Base-by-base conservation (phyloP, 2,797 vertebrate species). In the Takifugu rubripes region DNA sequence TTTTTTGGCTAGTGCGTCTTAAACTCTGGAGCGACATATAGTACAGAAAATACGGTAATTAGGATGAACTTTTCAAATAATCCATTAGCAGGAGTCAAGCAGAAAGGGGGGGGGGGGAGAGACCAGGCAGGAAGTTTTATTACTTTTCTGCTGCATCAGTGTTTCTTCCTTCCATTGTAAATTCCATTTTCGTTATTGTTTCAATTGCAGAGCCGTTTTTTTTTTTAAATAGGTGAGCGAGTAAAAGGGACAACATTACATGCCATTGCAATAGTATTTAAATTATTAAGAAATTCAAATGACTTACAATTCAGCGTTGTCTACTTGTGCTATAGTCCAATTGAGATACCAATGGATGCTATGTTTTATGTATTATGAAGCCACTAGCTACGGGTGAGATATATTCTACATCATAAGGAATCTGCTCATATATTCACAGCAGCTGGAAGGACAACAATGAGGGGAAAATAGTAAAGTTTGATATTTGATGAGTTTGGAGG, bases 31-130 rank as follows among this genome's bases (percentile, higher is more conserved):
- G 21, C 21, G 21, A 21, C 21, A 21, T 21, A 21, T 21, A 21
- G 21, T 21, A 21, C 21, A 21, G 21, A 21, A 21, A 21, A 21
- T 21, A 21, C 21, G 21, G 21, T 84, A 88, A 88, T 84, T 79
- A 74, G 78, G 68, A 53, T 78, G 79, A 86, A 87, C 73, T 82
- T 84, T 72, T 74, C 52, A 74, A 81, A 85, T 67, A 78, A 79
- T 70, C 64, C 70, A 84, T 81, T 78, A 81, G 74, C 65, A 17
- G 59, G 60, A 58, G 50, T 29, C 56, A 61, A 70, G 81, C 67
- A 77, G 66, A 68, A 75, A 81, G 53, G 56, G 59, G 70, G 64
- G 77, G 79, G 56, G 66, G 75, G 77, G 53, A 78, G 55, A 78
- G 71, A 70, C 48, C 26, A 53, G 45, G 49, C 44, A 11, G 44